Evolutionary conservation across 2,888 invertebrate species (phyloP).

Genomic region (Monoplex corrugatus): DNA sequence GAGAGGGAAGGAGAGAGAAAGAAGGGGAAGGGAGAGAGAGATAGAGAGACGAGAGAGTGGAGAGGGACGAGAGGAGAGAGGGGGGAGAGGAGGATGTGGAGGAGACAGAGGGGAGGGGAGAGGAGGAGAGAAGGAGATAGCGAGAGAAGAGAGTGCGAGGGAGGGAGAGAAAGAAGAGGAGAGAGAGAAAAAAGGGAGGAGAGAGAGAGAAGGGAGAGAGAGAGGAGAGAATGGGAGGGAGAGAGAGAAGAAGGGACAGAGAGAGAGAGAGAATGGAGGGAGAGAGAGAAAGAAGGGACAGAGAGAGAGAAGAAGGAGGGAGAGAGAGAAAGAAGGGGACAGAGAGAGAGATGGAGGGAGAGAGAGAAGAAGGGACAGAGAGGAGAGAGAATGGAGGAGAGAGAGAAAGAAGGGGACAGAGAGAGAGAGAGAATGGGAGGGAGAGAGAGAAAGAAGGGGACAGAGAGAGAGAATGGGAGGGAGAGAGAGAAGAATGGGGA

Average conservation of each 20-base stretch:
- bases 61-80: neutral
- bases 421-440: neutral
- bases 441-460: too few species aligned
- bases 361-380: neutral
- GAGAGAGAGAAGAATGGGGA: too few species aligned
- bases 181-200: neutral
- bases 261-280: too few species aligned
- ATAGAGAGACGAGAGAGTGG: neutral
- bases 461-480: neutral
- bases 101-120: neutral
- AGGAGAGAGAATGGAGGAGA: neutral
- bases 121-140: neutral
- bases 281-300: neutral
- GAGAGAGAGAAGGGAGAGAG: slow-evolving; percentile 50
- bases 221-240: too few species aligned
- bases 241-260: slow-evolving; percentile 53
- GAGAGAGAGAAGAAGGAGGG: too few species aligned
- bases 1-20: neutral
- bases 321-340: neutral
- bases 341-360: too few species aligned
- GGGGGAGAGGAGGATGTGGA: neutral
- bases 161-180: neutral
- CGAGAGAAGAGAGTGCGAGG: neutral
- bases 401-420: neutral
- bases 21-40: neutral